Base-by-base conservation (phyloP, 2,888 invertebrate species). In the Oscheius sp. region DNA sequence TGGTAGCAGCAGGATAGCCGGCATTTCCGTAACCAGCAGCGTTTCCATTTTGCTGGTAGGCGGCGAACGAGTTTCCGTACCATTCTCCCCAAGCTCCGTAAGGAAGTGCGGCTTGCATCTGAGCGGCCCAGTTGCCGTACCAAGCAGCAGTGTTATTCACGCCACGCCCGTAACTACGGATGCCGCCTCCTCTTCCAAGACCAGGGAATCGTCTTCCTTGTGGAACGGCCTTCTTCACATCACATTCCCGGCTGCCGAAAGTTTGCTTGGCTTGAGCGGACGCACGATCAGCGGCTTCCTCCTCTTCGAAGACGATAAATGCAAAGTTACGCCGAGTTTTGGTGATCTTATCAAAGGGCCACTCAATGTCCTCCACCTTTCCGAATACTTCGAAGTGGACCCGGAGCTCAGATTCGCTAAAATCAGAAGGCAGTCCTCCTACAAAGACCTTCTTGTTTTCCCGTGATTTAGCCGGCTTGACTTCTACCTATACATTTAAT, bases 381-480 rank as follows among this genome's bases (percentile, higher is more conserved):
- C 89, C 89, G 78, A 82, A 88, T 69, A 84, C 81, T 63, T 85
- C 86, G 78, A 88, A 88, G 74, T 88, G 86, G 25, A 75, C 61
- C 21, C 86, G 81, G 35, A 88, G 81, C 16, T 89, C 87, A 25
- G 80, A 80, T 74, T 88, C 89, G 27, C 82, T 78, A 78, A 75
- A 85, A 73, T 89, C 89, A 21, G 85, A 81, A 35, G 88, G 87
- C 25, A 88, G 80, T 21, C 89, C 89, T 41, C 89, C 89, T 61
- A 88, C 87, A 78, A 88, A 88, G 43, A 88, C 87, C 76, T 88
- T 88, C 86, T 89, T 88, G 80, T 88, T 89, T 76, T 88, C 88
- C 41, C 88, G 84, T 3, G 87, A 87, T 72, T 88, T 88, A 43
- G 88, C 88, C 46, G 87, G 87, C 77, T 88, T 88, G 35, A 88